phyloP scores from a whole-genome alignment of 2,113 vertebrate genomes.

The Pelecanoides urinatrix region DNA sequence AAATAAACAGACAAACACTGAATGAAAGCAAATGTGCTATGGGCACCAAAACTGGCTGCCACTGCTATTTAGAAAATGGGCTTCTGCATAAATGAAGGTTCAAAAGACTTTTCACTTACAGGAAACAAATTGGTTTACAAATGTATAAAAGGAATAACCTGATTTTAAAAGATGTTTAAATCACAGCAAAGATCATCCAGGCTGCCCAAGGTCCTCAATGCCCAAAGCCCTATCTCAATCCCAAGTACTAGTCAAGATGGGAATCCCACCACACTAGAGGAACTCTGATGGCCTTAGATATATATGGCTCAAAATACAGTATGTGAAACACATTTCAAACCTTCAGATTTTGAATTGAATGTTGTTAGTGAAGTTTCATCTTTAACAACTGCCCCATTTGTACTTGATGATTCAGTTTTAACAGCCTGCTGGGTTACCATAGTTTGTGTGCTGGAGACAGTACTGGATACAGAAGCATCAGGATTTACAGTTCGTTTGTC shows the following conservation, averaged over 20 bases:
- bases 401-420: conserved; percentile 80
- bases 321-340: conserved; percentile 78
- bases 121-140: background rate
- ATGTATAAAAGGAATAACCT: background rate
- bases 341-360: conserved; percentile 79
- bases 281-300: conserved; percentile 63
- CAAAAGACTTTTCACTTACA: background rate
- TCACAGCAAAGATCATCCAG: background rate
- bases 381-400: conserved; percentile 80
- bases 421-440: conserved; percentile 79
- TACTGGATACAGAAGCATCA: conserved; percentile 71
- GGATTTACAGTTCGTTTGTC: conserved; percentile 73
- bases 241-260: conserved; percentile 10
- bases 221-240: background rate
- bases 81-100: background rate
- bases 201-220: background rate
- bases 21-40: background rate
- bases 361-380: conserved; percentile 80
- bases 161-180: background rate
- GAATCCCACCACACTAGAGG: conserved; percentile 50
- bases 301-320: conserved; percentile 74
- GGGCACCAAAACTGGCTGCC: background rate
- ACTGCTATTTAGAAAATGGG: background rate
- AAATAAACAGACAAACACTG: background rate
- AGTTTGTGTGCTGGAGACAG: conserved; percentile 72